Evolutionary conservation across 1,140 invertebrate genomes (phyloP).

Genomic region (Gerris buenoi): DNA sequence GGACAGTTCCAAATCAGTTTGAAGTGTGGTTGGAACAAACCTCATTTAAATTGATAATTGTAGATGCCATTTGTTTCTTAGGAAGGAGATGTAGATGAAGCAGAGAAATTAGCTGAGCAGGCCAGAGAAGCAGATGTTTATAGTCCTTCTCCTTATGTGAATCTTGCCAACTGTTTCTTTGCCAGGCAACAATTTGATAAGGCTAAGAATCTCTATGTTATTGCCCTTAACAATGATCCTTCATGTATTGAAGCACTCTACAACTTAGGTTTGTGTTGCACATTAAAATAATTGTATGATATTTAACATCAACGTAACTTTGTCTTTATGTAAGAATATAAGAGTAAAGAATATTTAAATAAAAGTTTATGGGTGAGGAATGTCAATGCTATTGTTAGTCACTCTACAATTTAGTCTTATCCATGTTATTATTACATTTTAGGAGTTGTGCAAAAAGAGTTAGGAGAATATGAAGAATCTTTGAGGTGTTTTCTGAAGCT

Average conservation of each 20-base stretch:
- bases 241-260: constrained; percentile 82
- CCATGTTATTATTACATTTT: too few species aligned
- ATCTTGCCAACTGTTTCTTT: constrained; percentile 72
- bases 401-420: too few species aligned
- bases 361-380: too few species aligned
- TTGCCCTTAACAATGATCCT: constrained; percentile 65
- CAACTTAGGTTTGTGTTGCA: constrained; percentile 52
- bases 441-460: constrained; percentile 58
- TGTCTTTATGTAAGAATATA: neutral
- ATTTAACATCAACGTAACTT: neutral
- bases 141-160: constrained; percentile 72
- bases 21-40: too few species aligned
- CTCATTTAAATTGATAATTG: too few species aligned
- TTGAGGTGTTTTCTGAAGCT: constrained; percentile 71
- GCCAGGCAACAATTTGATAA: constrained; percentile 53
- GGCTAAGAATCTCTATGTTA: constrained; percentile 58
- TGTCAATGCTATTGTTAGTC: too few species aligned
- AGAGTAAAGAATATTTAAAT: neutral
- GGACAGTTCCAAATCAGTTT: too few species aligned
- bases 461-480: constrained; percentile 54
- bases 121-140: constrained; percentile 62
- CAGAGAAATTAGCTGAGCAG: constrained; percentile 61
- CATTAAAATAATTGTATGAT: too few species aligned
- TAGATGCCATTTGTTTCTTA: too few species aligned
- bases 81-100: constrained; percentile 71